Percentiles rank a stretch among this genome's conserved stretches.
Conservation (phyloP, 2,113 vertebrate genomes). For the Coryphaenoides rupestris region DNA sequence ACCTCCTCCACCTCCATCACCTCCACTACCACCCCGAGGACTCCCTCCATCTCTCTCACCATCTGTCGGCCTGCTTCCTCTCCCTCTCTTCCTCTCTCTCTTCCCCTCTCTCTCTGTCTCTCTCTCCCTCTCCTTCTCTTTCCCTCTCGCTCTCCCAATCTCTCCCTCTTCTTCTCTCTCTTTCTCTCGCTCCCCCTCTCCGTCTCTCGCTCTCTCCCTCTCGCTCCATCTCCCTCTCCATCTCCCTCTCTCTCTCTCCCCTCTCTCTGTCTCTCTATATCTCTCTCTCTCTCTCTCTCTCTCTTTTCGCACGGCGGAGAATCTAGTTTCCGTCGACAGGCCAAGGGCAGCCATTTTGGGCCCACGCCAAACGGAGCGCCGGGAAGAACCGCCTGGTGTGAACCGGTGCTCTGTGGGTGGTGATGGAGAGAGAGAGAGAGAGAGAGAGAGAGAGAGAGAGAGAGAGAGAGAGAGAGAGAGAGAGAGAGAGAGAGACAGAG, state of each 20-base stretch:
- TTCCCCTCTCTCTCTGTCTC: neutral
- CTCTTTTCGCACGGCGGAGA: conserved; percentile 3
- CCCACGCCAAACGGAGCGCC: neutral
- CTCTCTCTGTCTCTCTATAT: conserved; percentile 7
- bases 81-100: neutral
- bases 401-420: too few relatives aligned
- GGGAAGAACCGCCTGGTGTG: neutral
- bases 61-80: too few relatives aligned
- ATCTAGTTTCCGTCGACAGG: conserved; percentile 17
- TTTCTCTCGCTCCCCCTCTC: too few relatives aligned
- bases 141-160: too few relatives aligned
- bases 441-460: neutral
- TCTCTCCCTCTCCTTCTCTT: too few relatives aligned
- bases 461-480: neutral
- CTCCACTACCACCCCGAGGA: too few relatives aligned
- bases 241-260: conserved; percentile 29
- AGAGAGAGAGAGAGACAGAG: neutral
- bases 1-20: too few relatives aligned
- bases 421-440: neutral
- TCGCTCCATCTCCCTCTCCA: conserved; percentile 31
- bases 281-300: conserved; percentile 7
- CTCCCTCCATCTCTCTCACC: too few relatives aligned
- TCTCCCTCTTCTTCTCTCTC: too few relatives aligned
- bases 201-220: too few relatives aligned
- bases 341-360: conserved; percentile 26